These are phyloP conservation scores for Rallus limicola DNA, from an alignment of 2,113 vertebrate genomes.

Conservation along the genomic window DNA sequence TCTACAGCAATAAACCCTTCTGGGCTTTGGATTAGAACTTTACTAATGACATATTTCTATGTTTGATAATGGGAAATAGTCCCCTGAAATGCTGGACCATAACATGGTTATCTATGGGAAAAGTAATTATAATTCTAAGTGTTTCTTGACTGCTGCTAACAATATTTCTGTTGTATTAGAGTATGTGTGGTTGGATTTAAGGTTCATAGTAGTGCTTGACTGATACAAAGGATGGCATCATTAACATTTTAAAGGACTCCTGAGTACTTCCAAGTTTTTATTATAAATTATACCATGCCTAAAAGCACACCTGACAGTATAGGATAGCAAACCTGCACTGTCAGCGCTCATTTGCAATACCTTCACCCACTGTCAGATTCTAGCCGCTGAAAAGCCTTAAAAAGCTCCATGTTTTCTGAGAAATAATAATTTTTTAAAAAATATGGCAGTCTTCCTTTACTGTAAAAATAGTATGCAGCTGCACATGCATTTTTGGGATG, in stretches of 20 bases:
- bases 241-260: background rate
- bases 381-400: background rate
- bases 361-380: background rate
- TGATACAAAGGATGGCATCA: background rate
- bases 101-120: background rate
- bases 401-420: background rate
- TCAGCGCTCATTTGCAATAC: background rate
- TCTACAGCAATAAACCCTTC: background rate
- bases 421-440: background rate
- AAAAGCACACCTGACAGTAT: background rate
- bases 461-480: background rate
- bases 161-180: background rate
- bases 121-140: background rate
- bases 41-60: background rate
- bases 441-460: background rate
- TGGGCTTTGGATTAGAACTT: background rate
- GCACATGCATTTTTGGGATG: accelerated
- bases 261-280: background rate
- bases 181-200: background rate
- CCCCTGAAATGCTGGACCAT: background rate
- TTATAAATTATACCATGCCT: background rate
- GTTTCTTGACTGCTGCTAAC: background rate
- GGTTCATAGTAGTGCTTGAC: background rate
- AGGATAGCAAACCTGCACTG: background rate
- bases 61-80: background rate